Percentiles rank a stretch among this genome's conserved stretches.
phyloP scores from a whole-genome alignment of 2,888 invertebrate species.

The Drosophila recens region DNA sequence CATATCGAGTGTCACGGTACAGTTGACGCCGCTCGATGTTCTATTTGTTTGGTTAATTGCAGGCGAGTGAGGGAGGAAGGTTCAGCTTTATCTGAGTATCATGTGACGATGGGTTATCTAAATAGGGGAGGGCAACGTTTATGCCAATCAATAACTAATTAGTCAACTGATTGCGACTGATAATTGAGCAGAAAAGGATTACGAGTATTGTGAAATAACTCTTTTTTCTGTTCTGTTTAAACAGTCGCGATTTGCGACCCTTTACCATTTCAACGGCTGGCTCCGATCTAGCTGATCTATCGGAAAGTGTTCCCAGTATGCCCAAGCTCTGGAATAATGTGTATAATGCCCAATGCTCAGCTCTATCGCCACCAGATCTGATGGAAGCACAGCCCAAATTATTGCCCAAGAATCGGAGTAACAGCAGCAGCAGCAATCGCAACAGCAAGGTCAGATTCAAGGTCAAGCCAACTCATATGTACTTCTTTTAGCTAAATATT shows the following conservation, averaged over 20 bases:
- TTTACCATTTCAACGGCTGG: constrained; percentile 62
- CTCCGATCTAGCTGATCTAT: constrained; percentile 14
- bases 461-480: not conserved
- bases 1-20: constrained; percentile 30
- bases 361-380: constrained; percentile 72
- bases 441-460: constrained; percentile 74
- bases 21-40: constrained; percentile 20
- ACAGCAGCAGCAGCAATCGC: constrained; percentile 41
- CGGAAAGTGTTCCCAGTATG: constrained; percentile 62
- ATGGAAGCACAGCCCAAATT: constrained; percentile 78
- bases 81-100: constrained; percentile 41
- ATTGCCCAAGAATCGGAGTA: constrained; percentile 67
- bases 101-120: constrained; percentile 60
- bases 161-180: constrained; percentile 64
- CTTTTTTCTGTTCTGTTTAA: not conserved
- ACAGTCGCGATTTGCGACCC: constrained; percentile 66
- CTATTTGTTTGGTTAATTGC: constrained; percentile 4
- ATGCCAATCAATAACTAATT: constrained; percentile 73
- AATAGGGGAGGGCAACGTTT: constrained; percentile 50
- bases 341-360: constrained; percentile 51
- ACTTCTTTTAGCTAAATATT: not conserved
- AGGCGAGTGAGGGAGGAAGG: not conserved
- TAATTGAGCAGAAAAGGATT: constrained; percentile 38
- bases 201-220: constrained; percentile 58
- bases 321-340: constrained; percentile 72